Percentiles rank a stretch among this genome's conserved stretches.
Conservation (phyloP, 2,888 invertebrate species). For the Tillus elongatus region DNA sequence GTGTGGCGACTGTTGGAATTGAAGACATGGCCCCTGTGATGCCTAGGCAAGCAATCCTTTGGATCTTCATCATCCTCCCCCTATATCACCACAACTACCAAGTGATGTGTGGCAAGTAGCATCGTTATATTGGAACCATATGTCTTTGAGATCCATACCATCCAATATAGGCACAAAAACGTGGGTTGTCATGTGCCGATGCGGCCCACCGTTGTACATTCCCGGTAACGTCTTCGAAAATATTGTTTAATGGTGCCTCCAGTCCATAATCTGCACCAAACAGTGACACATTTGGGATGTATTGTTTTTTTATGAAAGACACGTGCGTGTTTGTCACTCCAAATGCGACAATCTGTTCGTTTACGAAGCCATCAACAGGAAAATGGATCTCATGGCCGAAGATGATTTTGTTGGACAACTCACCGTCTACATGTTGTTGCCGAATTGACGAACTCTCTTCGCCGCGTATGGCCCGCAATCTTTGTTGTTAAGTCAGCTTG, state of each 20-base stretch:
- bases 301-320: not conserved
- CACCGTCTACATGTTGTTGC: constrained; percentile 2
- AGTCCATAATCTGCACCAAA: not conserved
- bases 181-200: not conserved
- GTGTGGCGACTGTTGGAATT: too few species aligned
- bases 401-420: constrained; percentile 1
- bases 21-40: too few species aligned
- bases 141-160: constrained; percentile 2
- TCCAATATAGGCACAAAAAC: not conserved
- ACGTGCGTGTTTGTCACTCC: not conserved
- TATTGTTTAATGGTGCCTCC: not conserved
- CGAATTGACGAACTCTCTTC: not conserved
- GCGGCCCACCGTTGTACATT: not conserved
- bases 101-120: constrained; percentile 2
- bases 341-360: too few species aligned
- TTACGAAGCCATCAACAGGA: not conserved
- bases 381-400: not conserved
- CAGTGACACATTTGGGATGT: not conserved
- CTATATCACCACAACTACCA: too few species aligned
- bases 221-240: constrained; percentile 2
- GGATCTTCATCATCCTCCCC: too few species aligned
- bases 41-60: too few species aligned
- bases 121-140: not conserved
- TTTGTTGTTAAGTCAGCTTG: not conserved
- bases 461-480: too few species aligned